Evolutionary conservation across 1,140 invertebrate species (phyloP), one percentile per base, ranked within the genome.

Genomic region (Listronotus oregonensis): DNA sequence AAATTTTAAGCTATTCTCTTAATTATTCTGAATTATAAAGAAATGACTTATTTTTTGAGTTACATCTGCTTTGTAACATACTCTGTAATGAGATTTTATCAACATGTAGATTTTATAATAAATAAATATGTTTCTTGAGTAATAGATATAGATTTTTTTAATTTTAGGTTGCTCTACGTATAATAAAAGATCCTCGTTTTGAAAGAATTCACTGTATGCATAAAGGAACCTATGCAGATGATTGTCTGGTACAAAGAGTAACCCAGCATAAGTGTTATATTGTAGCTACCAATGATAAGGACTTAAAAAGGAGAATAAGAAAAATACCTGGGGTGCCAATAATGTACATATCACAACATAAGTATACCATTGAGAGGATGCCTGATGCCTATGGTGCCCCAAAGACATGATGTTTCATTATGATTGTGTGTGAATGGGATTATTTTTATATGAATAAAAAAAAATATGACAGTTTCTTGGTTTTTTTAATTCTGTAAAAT

Each of bases 251-350:
- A 2, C 91, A 99, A 75, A 85, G 97, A 77, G 91, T 99, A 5
- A 97, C 90, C 14, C 94, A 99, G 87, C 96, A 99, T 78, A 99
- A 99, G 79, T 99, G 97, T 83, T 99, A 98, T 78, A 99, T 99
- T 72, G 96, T 99, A 14, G 98, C 95, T 7, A 99, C 98, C 3
- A 98, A 98, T 84, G 98, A 99, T 81, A 97, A 94, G 79, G 97
- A 98, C 82, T 82, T 99, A 31, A 98, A 97, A 79, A 84, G 94
- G 75, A 86, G 97, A 78, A 96, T 99, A 60, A 83, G 98, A 59
- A 99, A 99, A 84, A 96, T 99, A 75, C 96, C 97, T 0, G 98
- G 98, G 50, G 96, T 99, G 2, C 98, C 98, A 0, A 98, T 99
- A 55, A 98, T 99, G 96, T 98, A 92, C 82, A 90, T 99, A 49